These are phyloP conservation scores for Perognathus longimembris DNA, from an alignment of 2,113 vertebrate genomes.

Conservation along the genomic window DNA sequence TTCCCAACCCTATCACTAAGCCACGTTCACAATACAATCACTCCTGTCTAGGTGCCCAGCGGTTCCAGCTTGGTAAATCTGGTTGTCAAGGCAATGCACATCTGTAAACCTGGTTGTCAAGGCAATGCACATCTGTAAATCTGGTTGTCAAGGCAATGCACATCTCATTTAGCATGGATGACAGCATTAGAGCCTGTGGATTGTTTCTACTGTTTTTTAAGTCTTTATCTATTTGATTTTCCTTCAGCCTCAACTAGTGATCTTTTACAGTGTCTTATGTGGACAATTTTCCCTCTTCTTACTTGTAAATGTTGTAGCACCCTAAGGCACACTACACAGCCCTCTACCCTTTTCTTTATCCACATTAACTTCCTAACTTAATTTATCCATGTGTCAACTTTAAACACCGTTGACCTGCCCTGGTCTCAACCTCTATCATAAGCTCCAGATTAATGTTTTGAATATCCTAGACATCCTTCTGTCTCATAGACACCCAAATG, in stretches of 20 bases:
- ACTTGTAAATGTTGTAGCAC: background rate
- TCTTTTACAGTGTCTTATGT: background rate
- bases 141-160: background rate
- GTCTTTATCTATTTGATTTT: background rate
- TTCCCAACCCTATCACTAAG: background rate
- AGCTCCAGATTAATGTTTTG: background rate
- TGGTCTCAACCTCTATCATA: too few species aligned
- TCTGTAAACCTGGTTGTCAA: background rate
- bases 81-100: background rate
- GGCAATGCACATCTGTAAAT: background rate
- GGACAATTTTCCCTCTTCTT: background rate
- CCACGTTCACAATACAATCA: background rate
- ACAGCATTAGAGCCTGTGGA: background rate
- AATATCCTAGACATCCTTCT: background rate
- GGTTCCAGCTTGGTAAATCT: background rate
- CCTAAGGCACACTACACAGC: background rate
- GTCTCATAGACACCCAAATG: background rate
- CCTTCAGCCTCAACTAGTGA: background rate
- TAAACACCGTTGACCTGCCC: too few species aligned
- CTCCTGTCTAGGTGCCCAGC: background rate
- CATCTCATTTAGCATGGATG: background rate
- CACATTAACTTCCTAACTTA: background rate
- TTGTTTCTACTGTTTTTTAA: constrained; percentile 18
- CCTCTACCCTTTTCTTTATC: background rate
- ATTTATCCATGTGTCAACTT: background rate